Conservation (phyloP, 2,113 vertebrate genomes). For the cat (Felis catus) region DNA sequence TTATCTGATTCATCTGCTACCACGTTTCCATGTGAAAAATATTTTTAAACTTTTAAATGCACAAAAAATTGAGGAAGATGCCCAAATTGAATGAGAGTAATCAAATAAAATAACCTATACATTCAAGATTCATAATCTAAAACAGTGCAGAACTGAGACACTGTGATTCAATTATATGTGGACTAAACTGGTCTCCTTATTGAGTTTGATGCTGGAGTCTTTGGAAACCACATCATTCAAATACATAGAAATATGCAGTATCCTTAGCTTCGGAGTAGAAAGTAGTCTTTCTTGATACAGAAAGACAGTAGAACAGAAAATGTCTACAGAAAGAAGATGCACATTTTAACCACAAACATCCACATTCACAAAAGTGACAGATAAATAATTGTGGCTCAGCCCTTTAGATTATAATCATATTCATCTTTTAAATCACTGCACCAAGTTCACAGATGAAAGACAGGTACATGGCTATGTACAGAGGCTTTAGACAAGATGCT, state of each 20-base stretch:
- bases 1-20: neutral
- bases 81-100: constrained; percentile 46
- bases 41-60: neutral
- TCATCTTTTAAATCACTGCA: neutral
- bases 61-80: constrained; percentile 16
- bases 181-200: constrained; percentile 49
- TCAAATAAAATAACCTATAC: constrained; percentile 50
- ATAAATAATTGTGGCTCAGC: neutral
- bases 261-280: neutral
- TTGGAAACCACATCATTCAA: neutral
- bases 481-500: neutral
- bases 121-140: constrained; percentile 61
- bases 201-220: constrained; percentile 32
- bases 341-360: neutral
- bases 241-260: neutral
- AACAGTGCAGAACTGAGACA: constrained; percentile 37
- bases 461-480: neutral
- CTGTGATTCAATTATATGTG: constrained; percentile 11
- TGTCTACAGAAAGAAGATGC: neutral
- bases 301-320: neutral
- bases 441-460: neutral
- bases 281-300: neutral
- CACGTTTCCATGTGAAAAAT: neutral
- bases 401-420: neutral
- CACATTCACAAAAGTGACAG: neutral